These are phyloP conservation scores for Psittacara wagleri DNA, from an alignment of 2,113 vertebrate genomes.

Conservation along the genomic window DNA sequence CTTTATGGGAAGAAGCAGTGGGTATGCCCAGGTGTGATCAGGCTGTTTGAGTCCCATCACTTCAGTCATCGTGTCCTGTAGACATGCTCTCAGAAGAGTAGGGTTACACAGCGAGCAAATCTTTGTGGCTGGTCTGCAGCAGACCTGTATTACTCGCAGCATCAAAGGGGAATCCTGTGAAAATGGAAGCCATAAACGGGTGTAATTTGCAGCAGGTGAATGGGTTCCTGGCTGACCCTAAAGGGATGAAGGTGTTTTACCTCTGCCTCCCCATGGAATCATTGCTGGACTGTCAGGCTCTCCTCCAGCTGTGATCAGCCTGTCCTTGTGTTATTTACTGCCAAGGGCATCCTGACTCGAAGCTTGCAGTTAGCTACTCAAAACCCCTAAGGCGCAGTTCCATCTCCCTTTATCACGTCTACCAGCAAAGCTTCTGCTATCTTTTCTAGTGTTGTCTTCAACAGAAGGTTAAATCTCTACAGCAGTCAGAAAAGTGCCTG, in stretches of 20 bases:
- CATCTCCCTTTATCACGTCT: not conserved
- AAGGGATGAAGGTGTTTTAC: not conserved
- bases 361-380: not conserved
- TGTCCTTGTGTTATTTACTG: not conserved
- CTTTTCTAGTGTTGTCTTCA: not conserved
- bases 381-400: not conserved
- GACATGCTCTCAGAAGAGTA: not conserved
- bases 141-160: not conserved
- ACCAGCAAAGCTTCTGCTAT: not conserved
- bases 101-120: not conserved
- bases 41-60: not conserved
- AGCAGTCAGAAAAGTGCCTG: not conserved
- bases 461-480: not conserved
- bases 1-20: not conserved
- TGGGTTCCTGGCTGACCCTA: not conserved
- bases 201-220: not conserved
- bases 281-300: not conserved
- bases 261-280: not conserved
- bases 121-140: not conserved
- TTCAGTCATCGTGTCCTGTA: not conserved
- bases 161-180: not conserved
- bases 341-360: not conserved
- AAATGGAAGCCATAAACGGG: not conserved
- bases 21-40: not conserved
- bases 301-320: not conserved